phyloP scores from a whole-genome alignment of 2,797 vertebrate species.

The Sebastes kiyomatsui region DNA sequence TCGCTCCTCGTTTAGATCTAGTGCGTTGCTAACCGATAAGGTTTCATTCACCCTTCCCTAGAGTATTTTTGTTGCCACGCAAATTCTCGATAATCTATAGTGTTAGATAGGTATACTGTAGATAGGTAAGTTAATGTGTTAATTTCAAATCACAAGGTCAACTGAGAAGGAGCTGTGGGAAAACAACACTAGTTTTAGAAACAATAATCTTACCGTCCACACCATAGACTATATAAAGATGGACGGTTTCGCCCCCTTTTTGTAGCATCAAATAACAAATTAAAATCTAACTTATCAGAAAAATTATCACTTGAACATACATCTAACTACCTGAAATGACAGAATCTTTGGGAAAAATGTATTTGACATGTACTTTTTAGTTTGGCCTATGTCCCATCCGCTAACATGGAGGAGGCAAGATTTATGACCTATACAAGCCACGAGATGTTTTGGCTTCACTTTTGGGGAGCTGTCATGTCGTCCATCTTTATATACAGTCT shows the following conservation, averaged over 20 bases:
- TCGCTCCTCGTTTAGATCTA: constrained; percentile 62
- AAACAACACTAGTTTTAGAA: not conserved
- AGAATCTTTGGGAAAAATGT: not conserved
- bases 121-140: not conserved
- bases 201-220: not conserved
- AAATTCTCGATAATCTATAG: constrained; percentile 22
- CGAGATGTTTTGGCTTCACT: not conserved
- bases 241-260: not conserved
- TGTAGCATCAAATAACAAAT: not conserved
- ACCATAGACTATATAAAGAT: not conserved
- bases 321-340: not conserved
- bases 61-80: constrained; percentile 43
- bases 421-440: not conserved
- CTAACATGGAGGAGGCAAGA: not conserved
- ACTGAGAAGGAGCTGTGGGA: not conserved
- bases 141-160: constrained; percentile 20
- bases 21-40: constrained; percentile 55
- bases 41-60: constrained; percentile 43
- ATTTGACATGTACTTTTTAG: not conserved
- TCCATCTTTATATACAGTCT: not conserved
- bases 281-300: not conserved
- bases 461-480: not conserved
- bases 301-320: not conserved
- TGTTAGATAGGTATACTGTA: not conserved
- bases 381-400: not conserved